Base-by-base conservation (phyloP, 2,797 vertebrate species). In the Platalea minor region DNA sequence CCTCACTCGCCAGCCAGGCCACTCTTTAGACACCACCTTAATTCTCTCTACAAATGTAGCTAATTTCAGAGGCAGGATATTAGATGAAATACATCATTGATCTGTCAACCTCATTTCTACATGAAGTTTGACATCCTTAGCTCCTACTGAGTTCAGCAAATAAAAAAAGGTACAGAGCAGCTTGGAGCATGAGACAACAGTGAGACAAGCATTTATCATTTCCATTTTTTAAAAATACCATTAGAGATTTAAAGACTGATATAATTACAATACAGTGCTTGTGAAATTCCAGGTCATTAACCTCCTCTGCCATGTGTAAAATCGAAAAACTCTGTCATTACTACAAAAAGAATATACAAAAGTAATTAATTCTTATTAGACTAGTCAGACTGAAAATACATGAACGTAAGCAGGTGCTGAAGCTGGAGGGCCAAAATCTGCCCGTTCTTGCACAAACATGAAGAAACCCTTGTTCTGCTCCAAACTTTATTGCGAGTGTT, bases 221-320 rank as follows among this genome's bases (percentile, higher is more conserved):
- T 70, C 43, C 43, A 26, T 75, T 86, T 81, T 67, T 59, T 15
- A 89, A 48, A 85, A 53, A 51, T 77, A 53, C 7, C 37, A 65
- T 91, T 90, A 93, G 29, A 45, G 45, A 24, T 78, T 94, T 96
- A 94, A 93, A 82, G 85, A 72, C 70, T 70, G 80, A 70, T 73
- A 65, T 68, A 93, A 76, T 88, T 81, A 95, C 77, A 74, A 92
- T n/a, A 87, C 25, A 85, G 59, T 67, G 60, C 64, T 92, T 74
- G 64, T 85, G 86, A 92, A 31, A 85, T 85, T 89, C 59, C 31
- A 87, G 63, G 13, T 69, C 86, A 74, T 93, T 95, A 93, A 86
- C 86, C 59, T 94, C 33, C 19, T 86, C 60, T 82, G 56, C 35
- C 86, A 16, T 41, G 51, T 67, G 74, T 73, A 89, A 95, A 96